Conservation (phyloP, 2,797 vertebrate species). For the Etheostoma nigrum region DNA sequence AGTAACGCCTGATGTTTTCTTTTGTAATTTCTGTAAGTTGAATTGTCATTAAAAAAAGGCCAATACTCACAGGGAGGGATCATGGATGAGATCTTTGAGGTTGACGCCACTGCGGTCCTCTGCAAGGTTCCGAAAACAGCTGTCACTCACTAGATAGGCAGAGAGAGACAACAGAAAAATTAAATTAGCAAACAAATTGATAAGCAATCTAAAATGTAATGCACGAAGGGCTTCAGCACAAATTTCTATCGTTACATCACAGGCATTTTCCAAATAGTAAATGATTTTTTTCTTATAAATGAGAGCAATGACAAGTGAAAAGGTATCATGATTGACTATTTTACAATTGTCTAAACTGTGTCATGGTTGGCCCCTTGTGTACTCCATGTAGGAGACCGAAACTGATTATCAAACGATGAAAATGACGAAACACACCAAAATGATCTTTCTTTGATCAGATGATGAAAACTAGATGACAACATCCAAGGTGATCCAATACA, state of each 20-base stretch:
- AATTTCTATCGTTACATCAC: not conserved
- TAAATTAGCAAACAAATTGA: conserved; percentile 3
- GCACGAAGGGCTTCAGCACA: not conserved
- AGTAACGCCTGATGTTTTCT: conserved; percentile 1
- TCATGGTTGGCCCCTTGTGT: not conserved
- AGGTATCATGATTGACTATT: not conserved
- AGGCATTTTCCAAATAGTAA: not conserved
- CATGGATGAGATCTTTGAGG: conserved; percentile 99
- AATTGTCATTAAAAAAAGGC: conserved; percentile 52
- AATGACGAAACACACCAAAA: conserved; percentile 1
- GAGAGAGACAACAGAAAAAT: conserved; percentile 57
- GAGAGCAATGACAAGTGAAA: not conserved
- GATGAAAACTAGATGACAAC: conserved; percentile 19
- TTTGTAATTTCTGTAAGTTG: not conserved
- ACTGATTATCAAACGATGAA: conserved; percentile 22
- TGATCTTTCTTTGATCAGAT: not conserved
- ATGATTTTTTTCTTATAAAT: conserved; percentile 2
- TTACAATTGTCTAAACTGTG: conserved; percentile 7
- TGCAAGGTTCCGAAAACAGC: conserved; percentile 98
- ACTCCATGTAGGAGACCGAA: conserved; percentile 13
- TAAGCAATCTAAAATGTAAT: not conserved
- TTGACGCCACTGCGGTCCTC: conserved; percentile 99
- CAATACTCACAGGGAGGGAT: conserved; percentile 96
- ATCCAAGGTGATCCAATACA: not conserved
- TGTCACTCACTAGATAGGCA: conserved; percentile 94